phyloP scores from a whole-genome alignment of 2,113 vertebrate species.

The Castor canadensis region DNA sequence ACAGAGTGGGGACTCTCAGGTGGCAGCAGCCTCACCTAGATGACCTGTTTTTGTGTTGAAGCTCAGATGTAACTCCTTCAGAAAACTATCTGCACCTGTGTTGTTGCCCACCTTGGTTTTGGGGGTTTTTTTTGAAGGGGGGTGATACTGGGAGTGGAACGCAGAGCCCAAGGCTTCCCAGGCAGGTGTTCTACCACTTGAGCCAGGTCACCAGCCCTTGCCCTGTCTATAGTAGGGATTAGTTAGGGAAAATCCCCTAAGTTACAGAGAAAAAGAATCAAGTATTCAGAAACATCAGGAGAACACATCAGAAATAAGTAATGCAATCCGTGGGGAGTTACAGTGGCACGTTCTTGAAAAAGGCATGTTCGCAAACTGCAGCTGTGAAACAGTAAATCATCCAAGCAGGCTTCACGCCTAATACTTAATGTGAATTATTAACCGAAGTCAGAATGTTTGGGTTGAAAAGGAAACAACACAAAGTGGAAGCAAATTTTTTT shows the following conservation, averaged over 20 bases:
- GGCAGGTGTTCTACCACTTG: too few relatives aligned
- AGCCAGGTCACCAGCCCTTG: too few relatives aligned
- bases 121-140: too few relatives aligned
- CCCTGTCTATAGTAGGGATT: too few relatives aligned
- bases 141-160: background rate
- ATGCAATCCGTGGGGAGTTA: background rate
- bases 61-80: background rate
- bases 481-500: background rate
- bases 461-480: background rate
- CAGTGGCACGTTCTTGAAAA: background rate
- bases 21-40: too few relatives aligned
- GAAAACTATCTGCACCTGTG: background rate
- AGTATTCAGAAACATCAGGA: background rate
- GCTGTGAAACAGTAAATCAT: background rate
- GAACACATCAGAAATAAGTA: background rate
- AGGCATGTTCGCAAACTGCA: background rate
- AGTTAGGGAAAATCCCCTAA: background rate
- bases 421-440: background rate
- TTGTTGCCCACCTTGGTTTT: background rate
- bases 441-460: background rate
- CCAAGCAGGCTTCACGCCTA: background rate
- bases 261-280: background rate
- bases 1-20: background rate
- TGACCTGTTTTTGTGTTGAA: background rate
- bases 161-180: too few relatives aligned